Conservation (phyloP, 2,113 vertebrate species). For the Microcebus ravelobensis region DNA sequence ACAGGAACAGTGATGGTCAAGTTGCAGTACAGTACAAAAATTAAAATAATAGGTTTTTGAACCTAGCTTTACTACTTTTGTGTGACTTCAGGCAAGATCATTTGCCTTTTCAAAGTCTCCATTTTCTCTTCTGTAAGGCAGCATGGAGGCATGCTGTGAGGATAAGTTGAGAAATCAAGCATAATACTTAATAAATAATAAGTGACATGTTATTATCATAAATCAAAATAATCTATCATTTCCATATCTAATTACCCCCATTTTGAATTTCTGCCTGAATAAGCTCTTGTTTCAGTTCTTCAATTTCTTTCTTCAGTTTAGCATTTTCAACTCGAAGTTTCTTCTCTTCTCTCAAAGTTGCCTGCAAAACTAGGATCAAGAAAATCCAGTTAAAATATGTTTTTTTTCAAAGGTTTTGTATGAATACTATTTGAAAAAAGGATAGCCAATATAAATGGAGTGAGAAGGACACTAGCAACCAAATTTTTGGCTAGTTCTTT, state of each 20-base stretch:
- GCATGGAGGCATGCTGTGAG: neutral
- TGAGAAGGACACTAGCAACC: neutral
- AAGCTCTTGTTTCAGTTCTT: conserved; percentile 92
- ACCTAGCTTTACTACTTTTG: neutral
- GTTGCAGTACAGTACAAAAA: neutral
- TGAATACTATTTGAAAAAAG: conserved; percentile 22
- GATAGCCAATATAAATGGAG: neutral
- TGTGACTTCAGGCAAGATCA: neutral
- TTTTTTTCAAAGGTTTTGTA: conserved; percentile 12
- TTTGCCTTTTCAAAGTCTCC: neutral
- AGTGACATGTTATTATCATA: neutral
- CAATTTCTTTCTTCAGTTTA: conserved; percentile 96
- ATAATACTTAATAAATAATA: neutral
- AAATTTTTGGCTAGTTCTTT: neutral
- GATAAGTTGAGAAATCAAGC: neutral
- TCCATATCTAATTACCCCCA: conserved; percentile 88
- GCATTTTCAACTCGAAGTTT: conserved; percentile 97
- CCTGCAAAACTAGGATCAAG: conserved; percentile 89
- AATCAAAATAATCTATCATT: neutral
- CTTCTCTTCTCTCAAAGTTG: conserved; percentile 95
- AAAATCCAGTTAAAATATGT: conserved; percentile 50
- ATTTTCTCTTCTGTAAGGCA: neutral
- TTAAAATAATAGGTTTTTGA: neutral
- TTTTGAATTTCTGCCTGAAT: conserved; percentile 94
- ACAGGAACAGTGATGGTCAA: neutral